Evolutionary conservation across 2,888 invertebrate species (phyloP), one percentile per base, ranked within the genome.

Genomic region (Idaea straminata): DNA sequence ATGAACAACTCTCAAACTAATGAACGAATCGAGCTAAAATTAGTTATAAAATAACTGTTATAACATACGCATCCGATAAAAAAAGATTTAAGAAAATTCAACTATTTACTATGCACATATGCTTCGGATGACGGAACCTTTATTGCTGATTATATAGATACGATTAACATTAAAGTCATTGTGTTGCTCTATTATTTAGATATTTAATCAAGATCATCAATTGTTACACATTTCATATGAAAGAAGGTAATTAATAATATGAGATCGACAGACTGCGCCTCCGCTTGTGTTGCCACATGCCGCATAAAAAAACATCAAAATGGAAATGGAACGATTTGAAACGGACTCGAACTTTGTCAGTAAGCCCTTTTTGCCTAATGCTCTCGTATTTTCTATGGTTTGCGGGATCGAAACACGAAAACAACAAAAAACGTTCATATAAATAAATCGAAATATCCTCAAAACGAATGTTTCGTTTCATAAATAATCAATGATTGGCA

Each of bases 241-340:
- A 89, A 76, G 89, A 88, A 91, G 88, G 84, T 92, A 92, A 92
- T 92, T 92, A 92, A 91, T 92, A 92, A 88, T 85, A 86, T 84
- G 82, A 87, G 83, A 83, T 83, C 82, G 85, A 83, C 78, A 78
- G 82, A 80, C 77, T 79, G 77, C 74, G 80, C 76, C 79, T 73
- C 72, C 77, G 82, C 63, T 64, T 61, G 70, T 69, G 72, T 81
- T 83, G 87, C 89, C 92, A 89, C 90, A 91, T 91, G 91, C 87
- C 82, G 87, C 78, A 83, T 84, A 86, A 91, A 92, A 92, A 92
- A 25, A 59, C 16, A 92, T 85, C 65, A 73, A 72, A 89, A 86
- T 90, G 82, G 84, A 89, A 91, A 87, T 83, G 85, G 83, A 83
- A 75, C 84, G 87, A 92, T 92, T 92, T 80, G 92, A 91, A 90